Percentiles rank a stretch among this genome's conserved stretches.
Conservation (phyloP, 1,140 invertebrate genomes). For the Cephus cinctus region DNA sequence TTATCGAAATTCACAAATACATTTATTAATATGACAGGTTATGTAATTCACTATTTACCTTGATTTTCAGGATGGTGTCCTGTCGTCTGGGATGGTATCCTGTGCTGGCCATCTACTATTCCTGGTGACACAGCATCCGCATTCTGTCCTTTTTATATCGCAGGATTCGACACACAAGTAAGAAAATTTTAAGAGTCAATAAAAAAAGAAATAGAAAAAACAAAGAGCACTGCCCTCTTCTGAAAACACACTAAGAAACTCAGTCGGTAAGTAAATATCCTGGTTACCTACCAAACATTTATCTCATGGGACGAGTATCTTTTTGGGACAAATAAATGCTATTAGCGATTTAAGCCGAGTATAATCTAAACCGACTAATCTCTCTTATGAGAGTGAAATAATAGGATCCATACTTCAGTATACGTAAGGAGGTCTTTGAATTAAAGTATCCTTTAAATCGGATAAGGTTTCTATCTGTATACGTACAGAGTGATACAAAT, state of each 20-base stretch:
- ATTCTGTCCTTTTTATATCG: constrained; percentile 55
- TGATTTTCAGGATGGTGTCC: constrained; percentile 51
- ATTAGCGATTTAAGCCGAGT: too few species aligned
- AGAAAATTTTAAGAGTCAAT: constrained; percentile 14
- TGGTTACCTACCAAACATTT: neutral
- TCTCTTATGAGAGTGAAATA: too few species aligned
- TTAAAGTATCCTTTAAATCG: too few species aligned
- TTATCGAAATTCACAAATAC: too few species aligned
- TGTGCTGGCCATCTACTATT: constrained; percentile 59
- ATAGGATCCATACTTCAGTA: too few species aligned
- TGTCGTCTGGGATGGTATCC: constrained; percentile 56
- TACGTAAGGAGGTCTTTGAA: too few species aligned
- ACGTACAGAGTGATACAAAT: too few species aligned
- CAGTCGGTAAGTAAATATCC: neutral
- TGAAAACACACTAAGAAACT: neutral
- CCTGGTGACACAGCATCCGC: constrained; percentile 47
- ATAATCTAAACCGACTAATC: too few species aligned
- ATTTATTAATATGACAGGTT: too few species aligned
- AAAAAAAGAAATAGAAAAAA: constrained; percentile 10
- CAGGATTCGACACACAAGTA: constrained; percentile 53
- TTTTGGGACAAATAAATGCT: too few species aligned
- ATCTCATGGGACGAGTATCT: neutral
- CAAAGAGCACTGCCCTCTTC: neutral
- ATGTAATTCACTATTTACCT: neutral
- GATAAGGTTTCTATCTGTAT: too few species aligned